These are phyloP conservation scores for Gadopsis bispinosus DNA, from an alignment of 2,797 vertebrate genomes.

Conservation along the genomic window DNA sequence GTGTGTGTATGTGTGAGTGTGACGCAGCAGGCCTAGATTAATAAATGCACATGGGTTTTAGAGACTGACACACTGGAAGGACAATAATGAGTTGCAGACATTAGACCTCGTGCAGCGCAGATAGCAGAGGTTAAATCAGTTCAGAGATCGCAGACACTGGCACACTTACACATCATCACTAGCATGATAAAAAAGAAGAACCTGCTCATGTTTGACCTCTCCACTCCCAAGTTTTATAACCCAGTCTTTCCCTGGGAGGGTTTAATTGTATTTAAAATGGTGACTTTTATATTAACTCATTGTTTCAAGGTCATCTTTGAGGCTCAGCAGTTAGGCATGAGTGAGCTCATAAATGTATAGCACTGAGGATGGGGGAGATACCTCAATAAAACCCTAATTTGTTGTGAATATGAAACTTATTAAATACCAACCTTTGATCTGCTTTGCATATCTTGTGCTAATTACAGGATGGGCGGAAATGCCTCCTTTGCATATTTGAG, in stretches of 20 bases:
- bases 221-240: constrained; percentile 17
- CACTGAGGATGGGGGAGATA: constrained; percentile 17
- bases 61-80: constrained; percentile 44
- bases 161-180: constrained; percentile 15
- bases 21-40: constrained; percentile 54
- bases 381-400: constrained; percentile 59
- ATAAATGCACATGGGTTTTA: constrained; percentile 55
- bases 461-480: constrained; percentile 66
- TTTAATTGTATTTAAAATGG: constrained; percentile 17
- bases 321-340: constrained; percentile 43
- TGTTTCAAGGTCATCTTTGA: constrained; percentile 65
- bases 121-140: constrained; percentile 49
- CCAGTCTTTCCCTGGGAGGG: constrained; percentile 8
- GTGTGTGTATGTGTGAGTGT: constrained; percentile 11
- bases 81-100: constrained; percentile 33
- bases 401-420: constrained; percentile 69
- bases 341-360: constrained; percentile 42
- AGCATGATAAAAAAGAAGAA: constrained; percentile 8
- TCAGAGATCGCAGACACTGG: constrained; percentile 26
- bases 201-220: constrained; percentile 18
- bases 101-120: constrained; percentile 19
- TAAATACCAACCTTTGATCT: constrained; percentile 71
- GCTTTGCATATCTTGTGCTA: constrained; percentile 73
- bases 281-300: constrained; percentile 25
- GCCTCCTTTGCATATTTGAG: constrained; percentile 71